Conservation (phyloP, 2,113 vertebrate genomes). For the Aviceda subcristata region DNA sequence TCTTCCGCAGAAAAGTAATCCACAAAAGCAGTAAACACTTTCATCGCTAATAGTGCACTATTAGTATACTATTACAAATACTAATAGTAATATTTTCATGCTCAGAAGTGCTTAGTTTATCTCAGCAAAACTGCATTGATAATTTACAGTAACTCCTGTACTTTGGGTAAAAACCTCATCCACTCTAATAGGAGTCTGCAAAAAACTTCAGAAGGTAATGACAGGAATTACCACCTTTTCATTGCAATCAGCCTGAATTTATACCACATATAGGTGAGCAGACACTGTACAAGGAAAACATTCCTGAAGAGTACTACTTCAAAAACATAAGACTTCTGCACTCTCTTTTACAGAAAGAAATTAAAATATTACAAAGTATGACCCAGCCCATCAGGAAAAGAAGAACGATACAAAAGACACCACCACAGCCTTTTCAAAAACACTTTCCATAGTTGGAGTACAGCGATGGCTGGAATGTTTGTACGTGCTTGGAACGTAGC, state of each 20-base stretch:
- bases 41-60: not conserved
- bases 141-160: not conserved
- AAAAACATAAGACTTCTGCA: accelerated
- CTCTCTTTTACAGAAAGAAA: not conserved
- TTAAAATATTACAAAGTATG: not conserved
- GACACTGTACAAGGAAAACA: not conserved
- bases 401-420: not conserved
- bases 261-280: not conserved
- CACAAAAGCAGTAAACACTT: not conserved
- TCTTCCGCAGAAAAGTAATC: not conserved
- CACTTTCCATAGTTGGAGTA: not conserved
- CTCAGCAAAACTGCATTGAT: not conserved
- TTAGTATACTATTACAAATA: not conserved
- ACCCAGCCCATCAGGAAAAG: not conserved
- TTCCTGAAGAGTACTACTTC: not conserved
- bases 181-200: not conserved
- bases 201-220: not conserved
- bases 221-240: not conserved
- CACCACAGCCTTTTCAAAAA: not conserved
- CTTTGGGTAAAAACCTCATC: not conserved
- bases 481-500: not conserved
- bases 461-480: not conserved
- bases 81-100: not conserved
- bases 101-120: not conserved
- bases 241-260: not conserved